These are phyloP conservation scores for Eristalis pertinax DNA, from an alignment of 2,888 invertebrate genomes.

Conservation along the genomic window DNA sequence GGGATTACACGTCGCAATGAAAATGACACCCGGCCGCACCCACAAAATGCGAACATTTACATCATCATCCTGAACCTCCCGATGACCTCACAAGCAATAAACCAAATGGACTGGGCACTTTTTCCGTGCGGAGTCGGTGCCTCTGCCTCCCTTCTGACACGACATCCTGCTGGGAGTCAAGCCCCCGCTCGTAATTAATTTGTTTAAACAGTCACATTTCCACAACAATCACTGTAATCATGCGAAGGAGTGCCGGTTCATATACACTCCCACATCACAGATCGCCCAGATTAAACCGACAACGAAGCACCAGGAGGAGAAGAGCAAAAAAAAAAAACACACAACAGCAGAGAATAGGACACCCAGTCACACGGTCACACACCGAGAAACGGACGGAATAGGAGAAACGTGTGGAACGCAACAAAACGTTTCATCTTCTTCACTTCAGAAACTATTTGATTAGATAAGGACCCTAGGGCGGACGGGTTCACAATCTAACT, in stretches of 20 bases:
- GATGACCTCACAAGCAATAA: background rate
- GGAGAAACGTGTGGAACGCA: slow-evolving; percentile 36
- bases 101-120: background rate
- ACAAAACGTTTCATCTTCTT: slow-evolving; percentile 62
- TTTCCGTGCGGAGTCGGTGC: background rate
- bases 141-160: background rate
- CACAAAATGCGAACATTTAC: background rate
- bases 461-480: slow-evolving; percentile 39
- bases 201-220: slow-evolving; percentile 11
- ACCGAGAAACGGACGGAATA: background rate
- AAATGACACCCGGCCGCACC: background rate
- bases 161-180: background rate
- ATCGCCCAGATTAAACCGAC: slow-evolving; percentile 10
- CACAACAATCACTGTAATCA: background rate
- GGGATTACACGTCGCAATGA: background rate
- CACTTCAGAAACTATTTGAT: slow-evolving; percentile 50
- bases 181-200: background rate
- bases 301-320: background rate
- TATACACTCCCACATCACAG: background rate
- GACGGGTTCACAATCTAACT: slow-evolving; percentile 19
- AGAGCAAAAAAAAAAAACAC: background rate
- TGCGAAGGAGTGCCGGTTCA: background rate
- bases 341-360: too few species aligned
- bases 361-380: background rate
- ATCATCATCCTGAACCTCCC: background rate